phyloP scores from a whole-genome alignment of 1,140 invertebrate genomes.

The Goniozus legneri region DNA sequence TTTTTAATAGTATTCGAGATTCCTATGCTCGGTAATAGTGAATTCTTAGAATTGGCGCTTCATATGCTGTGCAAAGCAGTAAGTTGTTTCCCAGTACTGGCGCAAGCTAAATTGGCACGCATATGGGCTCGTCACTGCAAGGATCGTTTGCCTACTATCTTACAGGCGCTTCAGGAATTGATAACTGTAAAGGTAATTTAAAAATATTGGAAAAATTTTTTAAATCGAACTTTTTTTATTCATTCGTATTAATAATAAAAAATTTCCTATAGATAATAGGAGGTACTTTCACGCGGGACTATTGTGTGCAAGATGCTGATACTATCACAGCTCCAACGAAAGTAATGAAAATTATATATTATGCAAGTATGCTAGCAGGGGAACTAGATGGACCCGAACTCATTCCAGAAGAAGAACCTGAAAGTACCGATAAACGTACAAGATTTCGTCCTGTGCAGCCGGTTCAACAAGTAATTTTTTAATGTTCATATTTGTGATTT shows the following conservation, averaged over 20 bases:
- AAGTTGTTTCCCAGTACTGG: constrained; percentile 67
- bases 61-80: constrained; percentile 79
- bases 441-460: constrained; percentile 24
- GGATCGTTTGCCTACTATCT: constrained; percentile 66
- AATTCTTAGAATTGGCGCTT: constrained; percentile 79
- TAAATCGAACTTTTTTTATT: not conserved
- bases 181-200: constrained; percentile 67
- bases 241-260: not conserved
- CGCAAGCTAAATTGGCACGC: constrained; percentile 76
- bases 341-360: constrained; percentile 86
- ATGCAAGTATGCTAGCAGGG: constrained; percentile 84
- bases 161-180: constrained; percentile 82
- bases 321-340: constrained; percentile 78
- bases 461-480: constrained; percentile 11
- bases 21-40: constrained; percentile 72
- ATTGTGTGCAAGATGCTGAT: constrained; percentile 79
- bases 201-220: not conserved
- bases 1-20: constrained; percentile 88
- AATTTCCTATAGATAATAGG: constrained; percentile 63
- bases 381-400: constrained; percentile 66
- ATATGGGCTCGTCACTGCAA: constrained; percentile 75
- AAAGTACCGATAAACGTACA: constrained; percentile 40
- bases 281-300: constrained; percentile 68
- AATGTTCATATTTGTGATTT: not conserved
- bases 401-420: constrained; percentile 56